Conservation (phyloP, 2,113 vertebrate genomes). For the Tautogolabrus adspersus region DNA sequence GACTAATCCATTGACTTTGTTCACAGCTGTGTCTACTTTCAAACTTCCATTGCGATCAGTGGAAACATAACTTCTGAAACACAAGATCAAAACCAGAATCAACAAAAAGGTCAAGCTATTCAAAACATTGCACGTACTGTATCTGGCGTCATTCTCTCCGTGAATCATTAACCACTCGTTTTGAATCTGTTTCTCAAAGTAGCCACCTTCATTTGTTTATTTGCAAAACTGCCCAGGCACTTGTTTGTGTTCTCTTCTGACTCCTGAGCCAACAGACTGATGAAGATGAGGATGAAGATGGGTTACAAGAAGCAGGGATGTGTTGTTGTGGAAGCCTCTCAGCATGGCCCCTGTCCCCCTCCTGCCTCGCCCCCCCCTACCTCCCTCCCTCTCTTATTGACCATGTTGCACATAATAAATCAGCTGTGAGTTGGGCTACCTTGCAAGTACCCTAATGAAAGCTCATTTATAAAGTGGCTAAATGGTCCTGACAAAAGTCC, state of each 20-base stretch:
- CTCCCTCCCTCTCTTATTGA: conserved; percentile 76
- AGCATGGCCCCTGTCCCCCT: conserved; percentile 33
- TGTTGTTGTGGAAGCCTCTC: conserved; percentile 49
- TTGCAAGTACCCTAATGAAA: conserved; percentile 88
- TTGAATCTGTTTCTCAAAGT: conserved; percentile 64
- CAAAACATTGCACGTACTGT: not conserved
- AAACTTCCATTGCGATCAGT: not conserved
- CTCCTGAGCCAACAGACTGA: not conserved
- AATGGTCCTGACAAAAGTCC: conserved; percentile 97
- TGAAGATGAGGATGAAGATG: conserved; percentile 2
- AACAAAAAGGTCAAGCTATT: not conserved
- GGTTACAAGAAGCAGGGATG: conserved; percentile 6
- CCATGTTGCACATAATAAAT: conserved; percentile 94
- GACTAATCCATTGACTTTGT: too few relatives aligned
- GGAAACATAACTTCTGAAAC: too few relatives aligned
- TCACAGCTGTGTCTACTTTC: too few relatives aligned
- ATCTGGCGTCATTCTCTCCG: conserved; percentile 17
- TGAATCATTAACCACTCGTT: conserved; percentile 21
- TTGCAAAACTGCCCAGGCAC: conserved; percentile 50
- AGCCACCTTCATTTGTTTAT: conserved; percentile 69
- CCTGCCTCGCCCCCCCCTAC: conserved; percentile 46
- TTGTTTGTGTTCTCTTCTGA: conserved; percentile 1
- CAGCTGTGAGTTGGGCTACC: conserved; percentile 87
- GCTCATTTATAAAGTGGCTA: conserved; percentile 95
- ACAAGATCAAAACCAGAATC: not conserved